These are phyloP conservation scores for Hypomesus transpacificus DNA, from an alignment of 2,113 vertebrate genomes.

Conservation along the genomic window DNA sequence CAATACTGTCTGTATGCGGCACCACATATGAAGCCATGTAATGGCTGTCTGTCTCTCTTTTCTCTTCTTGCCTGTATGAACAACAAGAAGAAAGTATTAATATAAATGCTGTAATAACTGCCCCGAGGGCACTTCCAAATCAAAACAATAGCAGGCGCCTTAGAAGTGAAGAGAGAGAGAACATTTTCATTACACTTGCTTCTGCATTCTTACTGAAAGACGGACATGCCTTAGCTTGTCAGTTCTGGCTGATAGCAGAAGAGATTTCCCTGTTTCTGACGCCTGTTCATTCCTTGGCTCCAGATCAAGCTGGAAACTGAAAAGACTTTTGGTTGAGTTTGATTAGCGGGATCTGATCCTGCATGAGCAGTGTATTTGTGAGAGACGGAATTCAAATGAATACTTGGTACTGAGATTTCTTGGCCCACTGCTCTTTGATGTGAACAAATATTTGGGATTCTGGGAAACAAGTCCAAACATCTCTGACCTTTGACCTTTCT, in stretches of 20 bases:
- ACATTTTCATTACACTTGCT: conserved; percentile 69
- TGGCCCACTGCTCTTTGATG: conserved; percentile 21
- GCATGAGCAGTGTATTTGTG: conserved; percentile 34
- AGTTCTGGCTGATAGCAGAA: conserved; percentile 38
- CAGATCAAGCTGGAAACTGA: conserved; percentile 31
- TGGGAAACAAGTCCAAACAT: conserved; percentile 11
- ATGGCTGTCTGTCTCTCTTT: conserved; percentile 3
- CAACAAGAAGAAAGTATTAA: conserved; percentile 69
- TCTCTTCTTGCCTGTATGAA: conserved; percentile 57
- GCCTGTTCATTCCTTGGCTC: conserved; percentile 39
- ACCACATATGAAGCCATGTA: conserved; percentile 4
- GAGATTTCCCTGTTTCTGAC: conserved; percentile 38
- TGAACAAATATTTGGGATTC: conserved; percentile 23
- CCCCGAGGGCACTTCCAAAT: conserved; percentile 60
- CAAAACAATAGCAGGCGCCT: conserved; percentile 72
- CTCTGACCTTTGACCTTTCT: neutral
- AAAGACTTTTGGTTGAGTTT: conserved; percentile 2
- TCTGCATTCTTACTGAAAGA: conserved; percentile 63
- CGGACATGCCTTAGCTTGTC: conserved; percentile 63
- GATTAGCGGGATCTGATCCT: neutral
- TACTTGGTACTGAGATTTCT: conserved; percentile 34
- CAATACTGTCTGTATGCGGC: conserved; percentile 18
- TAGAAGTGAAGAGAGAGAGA: conserved; percentile 54
- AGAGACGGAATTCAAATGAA: conserved; percentile 37
- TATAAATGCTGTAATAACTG: conserved; percentile 73